Evolutionary conservation across 2,113 vertebrate genomes (phyloP).

Genomic region (Gobiocypris rarus): DNA sequence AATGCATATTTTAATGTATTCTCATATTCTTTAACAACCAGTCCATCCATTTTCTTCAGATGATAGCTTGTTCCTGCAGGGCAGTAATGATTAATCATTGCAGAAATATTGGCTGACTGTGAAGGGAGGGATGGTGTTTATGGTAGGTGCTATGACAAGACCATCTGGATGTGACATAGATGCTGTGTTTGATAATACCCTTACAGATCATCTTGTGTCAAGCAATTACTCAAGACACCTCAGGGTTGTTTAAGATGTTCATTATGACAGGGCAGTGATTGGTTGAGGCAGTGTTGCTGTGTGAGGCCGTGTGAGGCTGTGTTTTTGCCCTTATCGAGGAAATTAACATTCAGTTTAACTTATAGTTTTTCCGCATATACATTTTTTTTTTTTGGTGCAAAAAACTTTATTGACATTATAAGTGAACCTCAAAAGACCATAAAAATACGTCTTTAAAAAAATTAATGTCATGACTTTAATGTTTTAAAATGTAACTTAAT

Average conservation of each 20-base stretch:
- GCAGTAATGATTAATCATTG: constrained; percentile 49
- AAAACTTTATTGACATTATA: too few species aligned
- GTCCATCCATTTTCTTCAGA: constrained; percentile 27
- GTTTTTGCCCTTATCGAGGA: background rate
- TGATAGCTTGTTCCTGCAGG: constrained; percentile 28
- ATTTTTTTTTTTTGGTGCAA: too few species aligned
- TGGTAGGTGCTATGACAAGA: constrained; percentile 33
- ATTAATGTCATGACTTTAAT: too few species aligned
- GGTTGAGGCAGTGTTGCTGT: background rate
- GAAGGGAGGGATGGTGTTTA: background rate
- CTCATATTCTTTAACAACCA: constrained; percentile 28
- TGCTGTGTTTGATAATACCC: background rate
- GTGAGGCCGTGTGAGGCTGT: background rate
- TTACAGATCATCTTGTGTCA: background rate
- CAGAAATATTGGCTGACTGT: constrained; percentile 23
- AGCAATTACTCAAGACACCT: constrained; percentile 21
- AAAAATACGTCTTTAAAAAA: too few species aligned
- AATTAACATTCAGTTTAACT: background rate
- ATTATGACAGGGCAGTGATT: constrained; percentile 6
- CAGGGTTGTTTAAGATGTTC: background rate
- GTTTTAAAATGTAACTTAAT: too few species aligned
- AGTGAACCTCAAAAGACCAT: too few species aligned
- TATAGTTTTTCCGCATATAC: background rate
- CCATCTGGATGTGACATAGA: constrained; percentile 24
- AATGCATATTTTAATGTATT: constrained; percentile 41